Percentiles rank a stretch among this genome's conserved stretches.
phyloP scores from a whole-genome alignment of 2,113 vertebrate genomes.

The Rhipidura dahli region DNA sequence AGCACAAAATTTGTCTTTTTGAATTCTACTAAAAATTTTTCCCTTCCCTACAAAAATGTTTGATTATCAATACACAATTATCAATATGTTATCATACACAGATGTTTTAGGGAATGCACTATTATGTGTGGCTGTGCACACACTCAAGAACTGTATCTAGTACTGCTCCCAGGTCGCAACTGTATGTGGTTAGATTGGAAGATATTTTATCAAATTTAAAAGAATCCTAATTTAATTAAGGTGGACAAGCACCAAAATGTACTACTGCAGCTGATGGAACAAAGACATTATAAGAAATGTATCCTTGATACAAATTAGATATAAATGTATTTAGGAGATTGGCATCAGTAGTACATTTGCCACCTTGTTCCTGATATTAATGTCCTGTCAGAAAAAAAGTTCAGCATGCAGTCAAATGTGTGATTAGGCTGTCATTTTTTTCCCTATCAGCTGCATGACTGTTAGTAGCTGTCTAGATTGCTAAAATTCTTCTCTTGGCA shows the following conservation, averaged over 20 bases:
- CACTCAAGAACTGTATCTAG: neutral
- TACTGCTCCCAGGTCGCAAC: neutral
- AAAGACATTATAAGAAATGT: neutral
- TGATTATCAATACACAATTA: neutral
- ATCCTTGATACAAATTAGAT: neutral
- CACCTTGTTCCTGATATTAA: neutral
- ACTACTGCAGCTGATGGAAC: neutral
- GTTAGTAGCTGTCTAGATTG: neutral
- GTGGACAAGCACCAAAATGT: neutral
- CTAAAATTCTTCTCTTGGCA: neutral
- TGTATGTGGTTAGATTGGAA: neutral
- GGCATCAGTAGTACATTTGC: neutral
- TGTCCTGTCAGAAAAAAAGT: neutral
- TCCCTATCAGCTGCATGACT: neutral
- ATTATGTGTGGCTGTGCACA: neutral
- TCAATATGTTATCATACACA: neutral
- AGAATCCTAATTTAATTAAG: neutral
- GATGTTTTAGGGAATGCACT: neutral
- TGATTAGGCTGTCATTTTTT: neutral
- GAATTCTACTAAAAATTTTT: neutral
- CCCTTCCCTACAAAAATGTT: rapidly evolving
- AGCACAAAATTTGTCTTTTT: neutral
- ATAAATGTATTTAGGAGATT: neutral
- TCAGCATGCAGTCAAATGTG: neutral
- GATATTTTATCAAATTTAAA: neutral